phyloP scores from a whole-genome alignment of 2,113 vertebrate genomes.

The Tachycineta bicolor region DNA sequence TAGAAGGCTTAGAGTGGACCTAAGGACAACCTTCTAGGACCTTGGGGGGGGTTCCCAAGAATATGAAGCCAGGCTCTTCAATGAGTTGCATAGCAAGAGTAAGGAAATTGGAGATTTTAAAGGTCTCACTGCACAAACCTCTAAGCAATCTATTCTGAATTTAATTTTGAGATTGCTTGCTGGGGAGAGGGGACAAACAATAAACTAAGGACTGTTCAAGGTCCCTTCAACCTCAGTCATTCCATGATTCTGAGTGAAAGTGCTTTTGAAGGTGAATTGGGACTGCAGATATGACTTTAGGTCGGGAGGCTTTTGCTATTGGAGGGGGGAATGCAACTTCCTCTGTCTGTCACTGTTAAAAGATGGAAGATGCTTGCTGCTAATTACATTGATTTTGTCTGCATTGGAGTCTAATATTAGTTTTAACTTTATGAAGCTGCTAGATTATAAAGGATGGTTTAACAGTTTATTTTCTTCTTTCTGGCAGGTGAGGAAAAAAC shows the following conservation, averaged over 20 bases:
- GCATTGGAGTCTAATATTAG: background rate
- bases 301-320: background rate
- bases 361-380: background rate
- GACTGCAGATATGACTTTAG: background rate
- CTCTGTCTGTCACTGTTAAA: background rate
- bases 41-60: background rate
- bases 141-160: background rate
- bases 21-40: background rate
- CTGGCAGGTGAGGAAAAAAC: background rate
- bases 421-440: background rate
- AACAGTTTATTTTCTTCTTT: background rate
- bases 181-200: rapidly evolving
- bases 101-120: background rate
- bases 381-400: background rate
- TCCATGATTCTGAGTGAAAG: background rate
- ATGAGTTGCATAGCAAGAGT: background rate
- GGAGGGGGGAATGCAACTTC: background rate
- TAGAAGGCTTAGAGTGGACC: background rate
- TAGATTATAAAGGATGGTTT: background rate
- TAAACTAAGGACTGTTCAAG: background rate
- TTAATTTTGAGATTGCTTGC: background rate
- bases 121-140: background rate
- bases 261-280: background rate
- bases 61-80: background rate
- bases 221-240: background rate